Conservation (phyloP, 2,888 invertebrate genomes). For the Drosophila subsilvestris region DNA sequence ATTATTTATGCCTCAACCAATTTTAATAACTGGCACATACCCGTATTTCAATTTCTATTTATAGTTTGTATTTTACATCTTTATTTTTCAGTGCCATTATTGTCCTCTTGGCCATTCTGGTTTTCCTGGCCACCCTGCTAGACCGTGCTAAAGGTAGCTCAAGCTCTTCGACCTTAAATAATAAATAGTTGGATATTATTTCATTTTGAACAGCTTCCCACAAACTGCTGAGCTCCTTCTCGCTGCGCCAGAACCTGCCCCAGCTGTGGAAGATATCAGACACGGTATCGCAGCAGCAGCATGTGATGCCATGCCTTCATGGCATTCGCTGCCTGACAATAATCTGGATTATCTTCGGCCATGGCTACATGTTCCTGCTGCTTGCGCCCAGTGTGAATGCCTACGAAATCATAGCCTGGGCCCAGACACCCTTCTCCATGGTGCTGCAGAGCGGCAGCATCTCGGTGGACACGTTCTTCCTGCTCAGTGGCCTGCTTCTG, state of each 20-base stretch:
- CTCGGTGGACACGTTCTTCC: constrained; percentile 87
- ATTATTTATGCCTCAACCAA: not conserved
- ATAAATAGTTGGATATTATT: too few relatives aligned
- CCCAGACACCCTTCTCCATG: constrained; percentile 36
- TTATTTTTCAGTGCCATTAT: constrained; percentile 45
- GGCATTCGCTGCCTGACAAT: constrained; percentile 83
- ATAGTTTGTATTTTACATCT: not conserved
- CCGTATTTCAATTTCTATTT: too few relatives aligned
- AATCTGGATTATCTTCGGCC: constrained; percentile 82
- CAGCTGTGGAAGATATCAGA: constrained; percentile 23
- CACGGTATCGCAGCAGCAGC: constrained; percentile 46
- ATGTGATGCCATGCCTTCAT: constrained; percentile 80
- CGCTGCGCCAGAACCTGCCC: constrained; percentile 55
- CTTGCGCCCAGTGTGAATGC: constrained; percentile 48
- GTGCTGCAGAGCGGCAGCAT: constrained; percentile 81
- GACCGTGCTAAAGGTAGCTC: constrained; percentile 49
- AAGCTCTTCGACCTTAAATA: not conserved
- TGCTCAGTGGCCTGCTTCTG: constrained; percentile 86
- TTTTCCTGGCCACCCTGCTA: constrained; percentile 57
- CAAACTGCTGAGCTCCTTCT: constrained; percentile 61
- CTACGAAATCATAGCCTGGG: constrained; percentile 42
- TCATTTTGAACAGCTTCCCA: not conserved
- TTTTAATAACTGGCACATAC: not conserved
- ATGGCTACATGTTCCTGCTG: constrained; percentile 56
- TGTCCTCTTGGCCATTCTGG: constrained; percentile 35